Conservation (phyloP, 2,113 vertebrate genomes). For the Salvelinus sp. region DNA sequence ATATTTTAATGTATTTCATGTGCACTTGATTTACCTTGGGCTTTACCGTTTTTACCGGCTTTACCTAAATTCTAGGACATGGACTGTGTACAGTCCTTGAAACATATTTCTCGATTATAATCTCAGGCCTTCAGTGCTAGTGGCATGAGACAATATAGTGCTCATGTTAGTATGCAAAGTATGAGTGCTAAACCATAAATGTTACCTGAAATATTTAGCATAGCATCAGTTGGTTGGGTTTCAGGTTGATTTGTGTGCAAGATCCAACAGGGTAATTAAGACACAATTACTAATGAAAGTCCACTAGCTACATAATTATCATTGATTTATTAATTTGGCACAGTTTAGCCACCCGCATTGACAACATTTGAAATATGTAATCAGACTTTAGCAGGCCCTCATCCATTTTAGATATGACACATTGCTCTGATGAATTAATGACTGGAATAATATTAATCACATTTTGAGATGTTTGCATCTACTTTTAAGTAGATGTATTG, state of each 20-base stretch:
- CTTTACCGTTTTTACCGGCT: too few species aligned
- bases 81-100: too few species aligned
- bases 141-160: too few species aligned
- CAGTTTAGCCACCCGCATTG: slow-evolving; percentile 3
- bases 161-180: too few species aligned
- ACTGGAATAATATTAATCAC: background rate
- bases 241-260: background rate
- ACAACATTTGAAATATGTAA: slow-evolving; percentile 4
- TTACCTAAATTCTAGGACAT: too few species aligned
- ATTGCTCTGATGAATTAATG: background rate
- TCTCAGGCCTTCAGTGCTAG: too few species aligned
- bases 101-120: too few species aligned
- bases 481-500: background rate
- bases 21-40: too few species aligned
- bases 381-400: background rate
- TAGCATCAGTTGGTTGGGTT: background rate
- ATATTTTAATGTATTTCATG: too few species aligned
- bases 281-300: too few species aligned
- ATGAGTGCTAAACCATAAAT: too few species aligned
- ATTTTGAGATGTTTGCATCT: background rate
- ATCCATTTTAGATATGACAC: background rate
- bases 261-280: background rate
- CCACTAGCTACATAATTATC: background rate
- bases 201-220: too few species aligned
- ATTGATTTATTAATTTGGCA: slow-evolving; percentile 2